Evolutionary conservation across 2,113 vertebrate genomes (phyloP), one percentile per base, ranked within the genome.

Genomic region (Lamprologus ornatipinnis): DNA sequence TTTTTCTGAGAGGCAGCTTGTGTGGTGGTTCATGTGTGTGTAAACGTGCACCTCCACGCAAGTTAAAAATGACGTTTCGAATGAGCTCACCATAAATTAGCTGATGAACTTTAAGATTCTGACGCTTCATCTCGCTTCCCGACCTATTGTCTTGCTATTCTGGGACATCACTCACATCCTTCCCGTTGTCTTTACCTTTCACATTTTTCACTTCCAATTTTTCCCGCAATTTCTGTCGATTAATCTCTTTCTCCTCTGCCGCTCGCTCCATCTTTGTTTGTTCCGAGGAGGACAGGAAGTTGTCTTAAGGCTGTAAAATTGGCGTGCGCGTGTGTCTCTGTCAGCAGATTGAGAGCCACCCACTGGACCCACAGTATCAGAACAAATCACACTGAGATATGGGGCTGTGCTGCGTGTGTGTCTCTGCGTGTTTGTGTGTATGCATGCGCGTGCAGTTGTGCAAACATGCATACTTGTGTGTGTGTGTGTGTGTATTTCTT

Each of bases 301-400:
- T 94, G 90, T 94, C 86, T 94, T 88, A 85, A 91, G 88, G 92
- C 88, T 87, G 92, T 93, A 92, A 95, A 94, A 94, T 94, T 93
- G 93, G 89, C 94, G 89, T 12, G 10, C 93, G 92, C 91, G 88
- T 92, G 93, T 89, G 93, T 94, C 94, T 95, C 90, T 90, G 89
- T 91, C 91, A 94, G 93, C 91, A 93, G 93, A 95, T 95, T 94
- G 95, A 95, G 93, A 94, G 91, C 90, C 91, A 93, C 94, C 93
- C 91, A 95, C 89, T 87, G 94, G 92, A 94, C 93, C 90, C 85
- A 84, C 88, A 91, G 90, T 94, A 94, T 95, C 93, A 89, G 91
- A 95, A 93, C 95, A 95, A 95, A 95, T 95, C 95, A 95, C 89
- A 92, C 87, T 93, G 93, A 95, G 92, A 93, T 94, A 93, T 94